Percentiles rank a stretch among this genome's conserved stretches.
Evolutionary conservation across 2,797 vertebrate genomes (phyloP).

Genomic region (Sebastes jordani): DNA sequence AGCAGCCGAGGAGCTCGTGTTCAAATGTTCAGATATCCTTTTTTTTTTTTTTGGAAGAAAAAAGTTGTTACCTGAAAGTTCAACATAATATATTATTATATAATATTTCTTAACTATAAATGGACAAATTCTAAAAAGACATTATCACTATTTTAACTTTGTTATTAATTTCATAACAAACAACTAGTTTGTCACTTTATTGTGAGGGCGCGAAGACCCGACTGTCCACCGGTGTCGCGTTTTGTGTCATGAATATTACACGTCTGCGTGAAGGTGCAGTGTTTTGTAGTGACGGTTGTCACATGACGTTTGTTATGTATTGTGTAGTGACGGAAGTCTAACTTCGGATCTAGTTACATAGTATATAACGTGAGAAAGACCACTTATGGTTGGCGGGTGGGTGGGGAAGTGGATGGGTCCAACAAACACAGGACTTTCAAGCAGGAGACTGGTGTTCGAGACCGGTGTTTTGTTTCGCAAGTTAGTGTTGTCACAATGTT

Average conservation of each 20-base stretch:
- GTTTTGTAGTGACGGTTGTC: too few relatives aligned
- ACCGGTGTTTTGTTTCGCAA: too few relatives aligned
- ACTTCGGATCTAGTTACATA: too few relatives aligned
- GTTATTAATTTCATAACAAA: neutral
- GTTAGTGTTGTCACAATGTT: too few relatives aligned
- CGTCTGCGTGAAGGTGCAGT: too few relatives aligned
- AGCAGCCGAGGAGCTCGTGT: conserved; percentile 1
- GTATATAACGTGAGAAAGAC: too few relatives aligned
- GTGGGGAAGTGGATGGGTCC: neutral
- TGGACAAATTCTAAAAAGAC: neutral
- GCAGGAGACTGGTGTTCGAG: too few relatives aligned
- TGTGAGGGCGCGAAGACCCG: neutral
- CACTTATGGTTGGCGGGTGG: too few relatives aligned
- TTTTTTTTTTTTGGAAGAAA: conserved; percentile 5
- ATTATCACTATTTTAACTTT: neutral
- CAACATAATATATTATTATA: neutral
- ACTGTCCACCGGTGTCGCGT: too few relatives aligned
- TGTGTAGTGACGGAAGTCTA: too few relatives aligned
- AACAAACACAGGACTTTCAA: neutral
- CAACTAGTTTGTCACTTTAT: neutral
- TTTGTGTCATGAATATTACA: too few relatives aligned
- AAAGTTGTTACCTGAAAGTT: conserved; percentile 16
- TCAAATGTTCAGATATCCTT: conserved; percentile 23
- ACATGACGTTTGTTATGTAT: too few relatives aligned
- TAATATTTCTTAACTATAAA: neutral